phyloP scores from a whole-genome alignment of 1,140 invertebrate genomes.

The Euura lappo region DNA sequence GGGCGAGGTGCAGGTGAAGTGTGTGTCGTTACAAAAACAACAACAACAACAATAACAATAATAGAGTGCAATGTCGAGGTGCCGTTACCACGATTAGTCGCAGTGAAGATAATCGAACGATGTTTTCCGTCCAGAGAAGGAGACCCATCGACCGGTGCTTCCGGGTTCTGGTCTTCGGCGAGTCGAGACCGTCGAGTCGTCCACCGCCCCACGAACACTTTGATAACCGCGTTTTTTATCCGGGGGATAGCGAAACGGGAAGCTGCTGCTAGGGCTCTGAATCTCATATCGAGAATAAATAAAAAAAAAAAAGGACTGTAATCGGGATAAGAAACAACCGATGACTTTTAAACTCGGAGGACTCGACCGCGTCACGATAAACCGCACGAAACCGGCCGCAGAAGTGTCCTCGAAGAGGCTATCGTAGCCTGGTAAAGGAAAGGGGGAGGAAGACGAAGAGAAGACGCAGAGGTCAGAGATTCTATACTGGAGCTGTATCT shows the following conservation, averaged over 20 bases:
- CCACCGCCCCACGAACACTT: slow-evolving; percentile 14
- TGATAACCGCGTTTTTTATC: neutral
- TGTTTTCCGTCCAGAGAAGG: neutral
- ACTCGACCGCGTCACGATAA: too few relatives aligned
- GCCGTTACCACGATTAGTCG: neutral
- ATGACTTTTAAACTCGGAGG: too few relatives aligned
- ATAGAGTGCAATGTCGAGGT: neutral
- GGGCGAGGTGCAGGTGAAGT: slow-evolving; percentile 15
- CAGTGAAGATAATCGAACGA: neutral
- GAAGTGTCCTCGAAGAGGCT: too few relatives aligned
- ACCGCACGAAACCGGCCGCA: too few relatives aligned
- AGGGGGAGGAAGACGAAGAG: too few relatives aligned
- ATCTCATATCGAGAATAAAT: too few relatives aligned
- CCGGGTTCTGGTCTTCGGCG: neutral
- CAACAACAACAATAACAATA: neutral
- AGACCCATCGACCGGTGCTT: neutral
- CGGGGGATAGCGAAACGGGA: neutral
- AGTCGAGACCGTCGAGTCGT: neutral
- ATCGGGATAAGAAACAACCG: too few relatives aligned
- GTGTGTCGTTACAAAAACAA: neutral
- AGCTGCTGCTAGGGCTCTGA: too few relatives aligned
- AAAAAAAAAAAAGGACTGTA: too few relatives aligned
- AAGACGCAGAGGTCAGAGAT: neutral
- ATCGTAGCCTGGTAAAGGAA: too few relatives aligned
- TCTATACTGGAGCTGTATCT: slow-evolving; percentile 60